A percentile compares a stretch with the other conserved stretches of the same genome.
phyloP scores from a whole-genome alignment of 2,113 vertebrate genomes.

The Trachemys scripta region DNA sequence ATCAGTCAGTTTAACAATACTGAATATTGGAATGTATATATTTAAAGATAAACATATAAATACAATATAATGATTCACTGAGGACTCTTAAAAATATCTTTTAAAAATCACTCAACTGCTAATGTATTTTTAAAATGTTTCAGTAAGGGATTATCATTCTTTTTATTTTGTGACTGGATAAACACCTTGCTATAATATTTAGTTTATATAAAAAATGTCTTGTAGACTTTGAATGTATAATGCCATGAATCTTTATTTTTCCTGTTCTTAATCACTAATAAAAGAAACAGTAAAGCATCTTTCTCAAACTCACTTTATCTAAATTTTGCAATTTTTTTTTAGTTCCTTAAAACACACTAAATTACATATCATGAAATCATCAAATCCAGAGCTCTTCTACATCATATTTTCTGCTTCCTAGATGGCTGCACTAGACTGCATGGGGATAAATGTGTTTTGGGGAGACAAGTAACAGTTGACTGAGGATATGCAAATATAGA shows the following conservation, averaged over 20 bases:
- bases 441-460: neutral
- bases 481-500: neutral
- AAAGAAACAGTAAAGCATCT: neutral
- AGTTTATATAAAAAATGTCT: neutral
- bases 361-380: rapidly evolving
- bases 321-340: neutral
- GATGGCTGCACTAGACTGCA: neutral
- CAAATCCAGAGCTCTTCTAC: rapidly evolving
- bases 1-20: neutral
- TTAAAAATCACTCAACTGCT: neutral
- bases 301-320: neutral
- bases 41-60: neutral
- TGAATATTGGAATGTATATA: neutral
- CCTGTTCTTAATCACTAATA: neutral
- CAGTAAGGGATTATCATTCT: neutral
- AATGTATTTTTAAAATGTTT: neutral
- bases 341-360: neutral
- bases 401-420: neutral
- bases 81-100: neutral
- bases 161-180: neutral
- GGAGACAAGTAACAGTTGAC: neutral
- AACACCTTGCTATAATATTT: neutral
- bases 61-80: neutral
- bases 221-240: neutral
- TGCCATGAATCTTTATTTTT: neutral